Evolutionary conservation across 2,888 invertebrate species (phyloP).

Genomic region (Callimorpha dominula): DNA sequence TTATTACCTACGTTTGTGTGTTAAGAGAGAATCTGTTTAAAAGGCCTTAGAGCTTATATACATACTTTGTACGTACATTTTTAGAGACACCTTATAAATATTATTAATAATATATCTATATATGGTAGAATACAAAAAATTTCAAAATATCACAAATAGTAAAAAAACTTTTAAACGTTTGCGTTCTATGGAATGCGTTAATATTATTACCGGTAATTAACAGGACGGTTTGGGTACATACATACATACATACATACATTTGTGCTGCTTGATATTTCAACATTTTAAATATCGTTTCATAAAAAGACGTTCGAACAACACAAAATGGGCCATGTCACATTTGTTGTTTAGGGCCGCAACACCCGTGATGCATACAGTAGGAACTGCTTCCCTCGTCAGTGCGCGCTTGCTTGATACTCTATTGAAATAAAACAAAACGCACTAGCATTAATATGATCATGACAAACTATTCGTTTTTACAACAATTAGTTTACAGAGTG

Average conservation of each 20-base stretch:
- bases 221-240: neutral
- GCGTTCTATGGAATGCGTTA: neutral
- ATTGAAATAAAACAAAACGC: too few species aligned
- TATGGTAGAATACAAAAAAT: neutral
- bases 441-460: too few species aligned
- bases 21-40: conserved; percentile 2
- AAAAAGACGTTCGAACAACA: too few species aligned
- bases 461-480: too few species aligned
- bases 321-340: too few species aligned
- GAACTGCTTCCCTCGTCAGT: too few species aligned
- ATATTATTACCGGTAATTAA: neutral
- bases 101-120: neutral
- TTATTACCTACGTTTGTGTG: conserved; percentile 2
- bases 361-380: too few species aligned
- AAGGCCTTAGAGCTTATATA: neutral
- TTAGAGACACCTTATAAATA: neutral
- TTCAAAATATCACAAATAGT: neutral
- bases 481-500: too few species aligned
- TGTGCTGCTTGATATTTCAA: neutral
- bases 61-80: neutral
- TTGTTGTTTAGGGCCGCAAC: too few species aligned
- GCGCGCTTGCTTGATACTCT: too few species aligned
- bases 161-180: too few species aligned
- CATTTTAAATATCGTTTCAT: too few species aligned
- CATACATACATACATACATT: neutral